Conservation (phyloP, 1,140 invertebrate genomes). For the Pseudomyrmex concolor region DNA sequence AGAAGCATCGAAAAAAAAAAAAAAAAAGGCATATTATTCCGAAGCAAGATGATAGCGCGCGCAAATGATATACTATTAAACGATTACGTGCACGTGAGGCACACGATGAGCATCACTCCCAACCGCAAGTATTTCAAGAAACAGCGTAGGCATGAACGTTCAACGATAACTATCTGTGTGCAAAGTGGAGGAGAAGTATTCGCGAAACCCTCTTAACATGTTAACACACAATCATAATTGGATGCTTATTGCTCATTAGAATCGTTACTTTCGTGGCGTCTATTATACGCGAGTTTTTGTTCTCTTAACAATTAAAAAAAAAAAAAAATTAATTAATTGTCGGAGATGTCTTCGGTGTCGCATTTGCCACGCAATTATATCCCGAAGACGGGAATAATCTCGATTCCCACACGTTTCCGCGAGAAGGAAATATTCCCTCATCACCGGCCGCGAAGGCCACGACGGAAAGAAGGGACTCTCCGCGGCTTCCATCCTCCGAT, state of each 20-base stretch:
- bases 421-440: conserved; percentile 50
- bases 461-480: not conserved
- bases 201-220: not conserved
- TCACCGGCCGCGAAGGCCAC: not conserved
- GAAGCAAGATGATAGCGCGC: conserved; percentile 6
- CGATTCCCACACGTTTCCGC: conserved; percentile 40
- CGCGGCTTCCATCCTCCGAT: conserved; percentile 55
- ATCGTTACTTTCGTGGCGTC: conserved; percentile 21
- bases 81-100: not conserved
- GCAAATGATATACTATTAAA: conserved; percentile 44
- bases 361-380: not conserved
- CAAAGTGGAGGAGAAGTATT: not conserved
- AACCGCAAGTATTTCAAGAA: conserved; percentile 11
- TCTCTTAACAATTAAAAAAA: no score
- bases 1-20: not conserved
- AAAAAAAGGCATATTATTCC: conserved; percentile 16
- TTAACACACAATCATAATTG: conserved; percentile 34
- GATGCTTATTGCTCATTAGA: conserved; percentile 24
- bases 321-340: not conserved
- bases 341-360: not conserved
- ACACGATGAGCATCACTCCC: conserved; percentile 5
- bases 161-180: conserved; percentile 11
- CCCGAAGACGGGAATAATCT: not conserved
- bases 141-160: not conserved
- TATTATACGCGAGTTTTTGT: not conserved